Evolutionary conservation across 1,140 invertebrate genomes (phyloP), one percentile per base, ranked within the genome.

Genomic region (Ooceraea biroi): DNA sequence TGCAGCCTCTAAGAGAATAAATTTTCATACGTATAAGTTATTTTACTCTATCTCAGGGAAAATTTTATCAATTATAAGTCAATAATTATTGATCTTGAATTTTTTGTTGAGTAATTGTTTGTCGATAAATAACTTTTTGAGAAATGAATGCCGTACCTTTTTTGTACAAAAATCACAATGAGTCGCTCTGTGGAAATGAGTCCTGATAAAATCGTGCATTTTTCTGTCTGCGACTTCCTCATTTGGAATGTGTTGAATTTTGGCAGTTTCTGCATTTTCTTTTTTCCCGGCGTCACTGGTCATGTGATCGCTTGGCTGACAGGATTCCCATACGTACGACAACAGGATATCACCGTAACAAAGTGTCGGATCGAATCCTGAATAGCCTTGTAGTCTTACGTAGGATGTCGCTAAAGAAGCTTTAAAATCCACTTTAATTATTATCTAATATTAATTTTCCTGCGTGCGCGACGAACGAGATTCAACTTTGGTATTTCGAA

Each of bases 101-200:
- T 36, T 36, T 36, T 36, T 36, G 7, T 36, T 7, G 36, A 36
- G 36, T 7, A n/a, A n/a, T n/a, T n/a, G n/a, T n/a, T n/a, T n/a
- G n/a, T n/a, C n/a, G n/a, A 36, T 36, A 36, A 36, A 2, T 36
- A 36, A 36, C 7, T 36, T 36, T 36, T 36, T 7, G 36, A 36
- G 7, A 36, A 3, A 22, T 8, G n/a, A 19, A 60, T n/a, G 1
- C 1, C 27, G 25, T 91, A 98, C 97, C 96, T 98, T 99, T 92
- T 98, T 98, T 82, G 97, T 96, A 94, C 98, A 98, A 93, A 98
- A 98, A 92, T 98, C 97, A 91, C 98, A 98, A 89, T 98, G 97
- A 1, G 98, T 98, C 7, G 97, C 97, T 85, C 97, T 95, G 88
- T 97, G 96, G 91, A 98, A 98, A 93, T 98, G 97, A 5, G 97